Percentiles rank a stretch among this genome's conserved stretches.
phyloP scores from a whole-genome alignment of 1,140 invertebrate species.

The Drosophila malerkotliana region DNA sequence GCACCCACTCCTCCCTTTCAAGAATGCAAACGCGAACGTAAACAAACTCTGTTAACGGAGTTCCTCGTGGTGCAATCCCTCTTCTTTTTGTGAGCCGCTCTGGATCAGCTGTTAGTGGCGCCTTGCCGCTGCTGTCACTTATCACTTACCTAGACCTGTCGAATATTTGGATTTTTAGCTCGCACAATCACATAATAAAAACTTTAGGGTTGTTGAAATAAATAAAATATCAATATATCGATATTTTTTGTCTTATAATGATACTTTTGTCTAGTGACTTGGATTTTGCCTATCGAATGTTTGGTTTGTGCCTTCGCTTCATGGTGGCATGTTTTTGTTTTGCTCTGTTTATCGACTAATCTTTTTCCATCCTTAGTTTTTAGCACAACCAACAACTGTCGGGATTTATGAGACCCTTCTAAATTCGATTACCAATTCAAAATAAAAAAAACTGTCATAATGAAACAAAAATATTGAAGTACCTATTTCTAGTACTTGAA shows the following conservation, averaged over 20 bases:
- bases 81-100: not conserved
- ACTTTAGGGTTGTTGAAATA: slow-evolving; percentile 4
- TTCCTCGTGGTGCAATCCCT: not conserved
- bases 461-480: too few species aligned
- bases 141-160: slow-evolving; percentile 32
- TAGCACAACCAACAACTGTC: too few species aligned
- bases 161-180: slow-evolving; percentile 25
- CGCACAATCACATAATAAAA: slow-evolving; percentile 47
- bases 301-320: too few species aligned
- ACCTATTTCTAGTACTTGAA: too few species aligned
- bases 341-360: too few species aligned
- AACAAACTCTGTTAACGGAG: slow-evolving; percentile 28
- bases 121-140: slow-evolving; percentile 9
- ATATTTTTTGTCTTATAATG: slow-evolving; percentile 7
- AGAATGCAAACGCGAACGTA: slow-evolving; percentile 15
- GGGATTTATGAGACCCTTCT: too few species aligned
- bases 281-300: too few species aligned
- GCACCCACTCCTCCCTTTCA: not conserved
- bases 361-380: too few species aligned
- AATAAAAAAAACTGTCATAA: too few species aligned
- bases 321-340: too few species aligned
- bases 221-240: slow-evolving; percentile 13
- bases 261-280: too few species aligned
- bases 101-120: not conserved
- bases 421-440: too few species aligned